Evolutionary conservation across 2,888 invertebrate genomes (phyloP).

Genomic region (Sisyra terminalis): DNA sequence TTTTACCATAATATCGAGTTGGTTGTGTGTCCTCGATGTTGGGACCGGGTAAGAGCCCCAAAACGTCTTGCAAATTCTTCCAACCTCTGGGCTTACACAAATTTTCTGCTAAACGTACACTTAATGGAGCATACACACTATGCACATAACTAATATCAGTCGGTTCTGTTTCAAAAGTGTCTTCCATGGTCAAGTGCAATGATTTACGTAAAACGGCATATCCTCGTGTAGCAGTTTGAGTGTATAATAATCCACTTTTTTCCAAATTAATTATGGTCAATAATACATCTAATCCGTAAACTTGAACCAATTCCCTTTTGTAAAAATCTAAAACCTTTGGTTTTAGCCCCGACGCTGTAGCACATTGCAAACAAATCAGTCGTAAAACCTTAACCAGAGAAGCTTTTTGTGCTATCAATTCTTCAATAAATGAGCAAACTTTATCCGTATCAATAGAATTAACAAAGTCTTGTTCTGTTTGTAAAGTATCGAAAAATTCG

Average conservation of each 20-base stretch:
- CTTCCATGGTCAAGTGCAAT: slow-evolving; percentile 73
- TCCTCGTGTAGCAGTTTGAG: slow-evolving; percentile 54
- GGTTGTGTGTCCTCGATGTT: slow-evolving; percentile 45
- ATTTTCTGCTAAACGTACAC: slow-evolving; percentile 71
- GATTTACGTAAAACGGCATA: slow-evolving; percentile 66
- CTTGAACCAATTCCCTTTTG: slow-evolving; percentile 39
- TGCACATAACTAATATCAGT: slow-evolving; percentile 85
- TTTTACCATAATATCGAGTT: slow-evolving; percentile 11
- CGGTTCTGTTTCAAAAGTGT: slow-evolving; percentile 65
- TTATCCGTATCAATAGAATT: slow-evolving; percentile 86
- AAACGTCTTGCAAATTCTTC: slow-evolving; percentile 68
- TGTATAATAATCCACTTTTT: slow-evolving; percentile 63
- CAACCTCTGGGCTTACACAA: slow-evolving; percentile 58
- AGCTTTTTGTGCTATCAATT: slow-evolving; percentile 71
- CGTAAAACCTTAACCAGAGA: slow-evolving; percentile 71
- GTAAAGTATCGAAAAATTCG: slow-evolving; percentile 12
- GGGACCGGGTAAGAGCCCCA: slow-evolving; percentile 69
- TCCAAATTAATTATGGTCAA: slow-evolving; percentile 74
- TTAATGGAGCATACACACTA: slow-evolving; percentile 86
- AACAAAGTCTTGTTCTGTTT: slow-evolving; percentile 77
- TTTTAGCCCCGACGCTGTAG: slow-evolving; percentile 84
- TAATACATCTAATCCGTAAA: slow-evolving; percentile 75
- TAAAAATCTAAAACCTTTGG: slow-evolving; percentile 62
- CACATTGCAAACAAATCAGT: slow-evolving; percentile 83
- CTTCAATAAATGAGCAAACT: slow-evolving; percentile 76